Base-by-base conservation (phyloP, 2,888 invertebrate species). In the Mactromeris polynyma region DNA sequence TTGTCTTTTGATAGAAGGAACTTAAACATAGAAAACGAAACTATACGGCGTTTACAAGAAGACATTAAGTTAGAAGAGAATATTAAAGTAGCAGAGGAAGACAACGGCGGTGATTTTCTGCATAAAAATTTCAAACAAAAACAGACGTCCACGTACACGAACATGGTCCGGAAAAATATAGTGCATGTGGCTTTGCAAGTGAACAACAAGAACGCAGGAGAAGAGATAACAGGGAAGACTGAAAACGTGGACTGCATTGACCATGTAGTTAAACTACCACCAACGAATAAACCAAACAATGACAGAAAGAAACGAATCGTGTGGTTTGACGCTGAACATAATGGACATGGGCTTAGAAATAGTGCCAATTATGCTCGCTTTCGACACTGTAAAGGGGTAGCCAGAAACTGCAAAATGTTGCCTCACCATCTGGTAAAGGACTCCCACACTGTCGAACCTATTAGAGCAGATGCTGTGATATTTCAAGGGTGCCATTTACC, bases 381-480 rank as follows among this genome's bases (percentile, higher is more conserved):
- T 33, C 21, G 14, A 0, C 36, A 77, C 17, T 51, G 46, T 31
- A 31, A 54, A 19, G 54, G 81, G 21, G 54, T 54, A 14, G 36
- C 58, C 26, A 73, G 21, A 6, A 82, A 86, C 54, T 86, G 86
- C 40, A 7, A 77, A 51, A 21, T 54, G 4, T 36, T 64, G 40
- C 36, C 73, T n/a, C 73, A 46, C 26, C 0, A 38, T 7, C 77
- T 77, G 31, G 38, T 26, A 14, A n/a, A 64, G 9, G 26, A 1
- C 9, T 64, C 26, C 9, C 2, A 42, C 3, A 33, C n/a, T 3
- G 73, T 14, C 2, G 40, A 69, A 4, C 81, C 77, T 17, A 73
- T 86, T 3, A 26, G 77, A 14, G 86, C 81, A 2, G 86, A 86
- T 38, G 86, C 86, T 4, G 54, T 86, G 38, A 33, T 86, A 9